A percentile compares a stretch with the other conserved stretches of the same genome.
phyloP scores from a whole-genome alignment of 2,797 vertebrate genomes.

The Lacerta viridis region DNA sequence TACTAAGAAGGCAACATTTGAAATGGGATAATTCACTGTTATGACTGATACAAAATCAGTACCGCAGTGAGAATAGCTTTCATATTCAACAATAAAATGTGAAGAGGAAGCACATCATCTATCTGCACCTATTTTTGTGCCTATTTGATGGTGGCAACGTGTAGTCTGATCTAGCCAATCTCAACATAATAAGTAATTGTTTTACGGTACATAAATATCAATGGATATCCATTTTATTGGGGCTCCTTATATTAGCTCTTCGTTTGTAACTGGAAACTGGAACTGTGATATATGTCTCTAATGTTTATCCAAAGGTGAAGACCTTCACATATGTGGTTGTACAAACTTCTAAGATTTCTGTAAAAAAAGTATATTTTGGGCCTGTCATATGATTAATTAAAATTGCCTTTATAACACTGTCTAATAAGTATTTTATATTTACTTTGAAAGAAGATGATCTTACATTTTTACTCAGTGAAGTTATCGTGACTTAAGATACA shows the following conservation, averaged over 20 bases:
- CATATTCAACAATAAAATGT: not conserved
- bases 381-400: conserved; percentile 72
- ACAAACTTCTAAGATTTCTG: conserved; percentile 74
- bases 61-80: not conserved
- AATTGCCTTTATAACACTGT: conserved; percentile 87
- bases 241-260: conserved; percentile 87
- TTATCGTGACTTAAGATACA: conserved; percentile 8
- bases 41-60: not conserved
- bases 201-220: conserved; percentile 72
- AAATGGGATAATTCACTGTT: not conserved
- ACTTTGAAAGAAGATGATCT: conserved; percentile 68
- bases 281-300: conserved; percentile 66
- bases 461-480: conserved; percentile 44
- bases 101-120: not conserved
- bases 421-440: conserved; percentile 95
- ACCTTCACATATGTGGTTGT: conserved; percentile 71
- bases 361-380: conserved; percentile 76
- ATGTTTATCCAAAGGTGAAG: conserved; percentile 68
- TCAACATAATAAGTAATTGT: conserved; percentile 71
- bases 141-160: not conserved
- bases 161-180: conserved; percentile 60
- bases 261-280: conserved; percentile 78
- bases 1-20: not conserved
- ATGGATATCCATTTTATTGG: conserved; percentile 84
- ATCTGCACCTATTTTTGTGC: not conserved